Evolutionary conservation across 2,797 vertebrate genomes (phyloP).

Genomic region (Melopsittacus undulatus): DNA sequence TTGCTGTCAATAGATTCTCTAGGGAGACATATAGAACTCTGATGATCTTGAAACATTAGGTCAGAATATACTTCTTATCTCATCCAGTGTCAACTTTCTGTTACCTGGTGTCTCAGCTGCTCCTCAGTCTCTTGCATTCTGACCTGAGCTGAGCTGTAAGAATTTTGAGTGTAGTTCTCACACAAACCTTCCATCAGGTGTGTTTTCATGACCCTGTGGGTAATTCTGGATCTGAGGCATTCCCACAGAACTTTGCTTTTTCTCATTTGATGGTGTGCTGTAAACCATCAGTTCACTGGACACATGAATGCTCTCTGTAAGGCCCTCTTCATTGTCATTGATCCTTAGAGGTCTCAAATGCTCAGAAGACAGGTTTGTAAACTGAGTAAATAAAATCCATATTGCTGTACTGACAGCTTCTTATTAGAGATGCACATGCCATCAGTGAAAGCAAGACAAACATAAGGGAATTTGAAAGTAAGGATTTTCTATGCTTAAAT

Average conservation of each 20-base stretch:
- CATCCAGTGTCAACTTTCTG: neutral
- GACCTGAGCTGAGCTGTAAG: neutral
- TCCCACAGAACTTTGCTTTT: neutral
- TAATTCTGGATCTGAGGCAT: neutral
- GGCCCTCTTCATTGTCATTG: neutral
- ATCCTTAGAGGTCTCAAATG: slow-evolving; percentile 12
- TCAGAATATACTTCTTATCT: neutral
- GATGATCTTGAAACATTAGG: slow-evolving; percentile 8
- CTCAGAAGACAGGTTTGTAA: neutral
- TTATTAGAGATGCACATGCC: slow-evolving; percentile 13
- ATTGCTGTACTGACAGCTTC: neutral
- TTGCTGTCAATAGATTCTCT: neutral
- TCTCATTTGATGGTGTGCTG: neutral
- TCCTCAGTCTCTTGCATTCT: neutral
- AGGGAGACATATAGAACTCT: neutral
- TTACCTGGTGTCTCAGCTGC: neutral
- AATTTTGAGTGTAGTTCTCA: neutral
- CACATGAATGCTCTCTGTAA: neutral
- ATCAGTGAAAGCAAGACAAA: slow-evolving; percentile 39
- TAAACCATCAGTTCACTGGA: neutral
- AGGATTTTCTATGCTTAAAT: neutral
- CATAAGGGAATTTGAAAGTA: slow-evolving; percentile 43
- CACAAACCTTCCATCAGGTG: neutral
- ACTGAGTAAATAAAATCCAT: slow-evolving; percentile 29
- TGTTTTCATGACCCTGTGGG: neutral